Base-by-base conservation (phyloP, 2,797 vertebrate genomes). In the Cottoperca gobio region DNA sequence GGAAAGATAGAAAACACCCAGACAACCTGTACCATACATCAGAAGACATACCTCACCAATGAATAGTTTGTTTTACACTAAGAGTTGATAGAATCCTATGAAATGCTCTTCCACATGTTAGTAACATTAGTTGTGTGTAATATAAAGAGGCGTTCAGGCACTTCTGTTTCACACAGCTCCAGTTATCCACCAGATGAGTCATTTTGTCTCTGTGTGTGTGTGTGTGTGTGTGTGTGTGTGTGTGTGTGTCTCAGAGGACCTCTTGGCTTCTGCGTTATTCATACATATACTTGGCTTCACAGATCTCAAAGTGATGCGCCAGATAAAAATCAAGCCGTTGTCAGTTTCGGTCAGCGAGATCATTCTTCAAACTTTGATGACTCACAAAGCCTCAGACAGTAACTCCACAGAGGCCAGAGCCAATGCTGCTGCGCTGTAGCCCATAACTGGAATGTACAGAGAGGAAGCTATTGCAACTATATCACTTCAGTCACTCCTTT, bases 161-260 rank as follows among this genome's bases (percentile, higher is more conserved):
- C 4, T n/a, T 35, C 19, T 0, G 19, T 31, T 19, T 58, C 37
- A 14, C 52, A 57, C 23, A 55, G 40, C 49, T 48, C 48, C 8
- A 1, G 21, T 71, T 31, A 39, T 78, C 13, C 31, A 3, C 55
- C 26, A 39, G 57, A 55, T 33, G 33, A 33, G 31, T 67, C 12
- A 7, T n/a, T 43, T 65, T 16, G 28, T 31, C 7, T 52, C n/a
- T n/a, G n/a, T n/a, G n/a, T n/a, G n/a, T n/a, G n/a, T n/a, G n/a
- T n/a, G n/a, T n/a, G n/a, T n/a, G n/a, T n/a, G n/a, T n/a, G n/a
- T n/a, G n/a, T n/a, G n/a, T n/a, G n/a, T n/a, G n/a, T n/a, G n/a
- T n/a, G n/a, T n/a, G n/a, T n/a, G n/a, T n/a, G n/a, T 82, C 65
- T 78, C 65, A 37, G 50, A 52, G 31, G 69, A 21, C 2, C 1